Evolutionary conservation across 2,113 vertebrate genomes (phyloP).

Genomic region (Cavia aperea): DNA sequence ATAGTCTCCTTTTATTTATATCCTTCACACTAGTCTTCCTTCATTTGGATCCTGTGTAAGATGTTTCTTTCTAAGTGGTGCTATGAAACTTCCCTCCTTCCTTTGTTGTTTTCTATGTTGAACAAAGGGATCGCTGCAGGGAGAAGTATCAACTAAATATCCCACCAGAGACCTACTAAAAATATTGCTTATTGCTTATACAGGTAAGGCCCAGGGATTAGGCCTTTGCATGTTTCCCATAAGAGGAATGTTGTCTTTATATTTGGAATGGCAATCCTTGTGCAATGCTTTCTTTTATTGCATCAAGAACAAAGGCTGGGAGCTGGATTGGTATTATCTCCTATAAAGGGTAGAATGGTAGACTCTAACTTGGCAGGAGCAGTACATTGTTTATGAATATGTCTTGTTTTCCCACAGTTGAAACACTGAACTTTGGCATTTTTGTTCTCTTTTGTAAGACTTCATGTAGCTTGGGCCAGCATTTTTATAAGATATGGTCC

Average conservation of each 20-base stretch:
- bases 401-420: background rate
- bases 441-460: background rate
- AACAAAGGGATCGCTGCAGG: background rate
- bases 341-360: background rate
- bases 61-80: background rate
- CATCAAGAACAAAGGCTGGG: background rate
- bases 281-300: background rate
- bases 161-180: background rate
- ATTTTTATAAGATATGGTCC: background rate
- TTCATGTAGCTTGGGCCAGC: background rate
- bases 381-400: background rate
- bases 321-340: background rate
- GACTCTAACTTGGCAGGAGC: background rate
- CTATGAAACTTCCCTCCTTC: background rate
- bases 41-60: background rate
- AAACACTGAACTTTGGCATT: background rate
- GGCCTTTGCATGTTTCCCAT: background rate
- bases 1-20: background rate
- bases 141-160: background rate
- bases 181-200: background rate
- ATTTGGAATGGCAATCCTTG: background rate
- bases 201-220: background rate
- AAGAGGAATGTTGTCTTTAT: background rate
- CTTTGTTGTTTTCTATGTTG: background rate
- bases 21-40: background rate